Evolutionary conservation across 1,140 invertebrate species (phyloP), one percentile per base, ranked within the genome.

Genomic region (Drosophila saltans): DNA sequence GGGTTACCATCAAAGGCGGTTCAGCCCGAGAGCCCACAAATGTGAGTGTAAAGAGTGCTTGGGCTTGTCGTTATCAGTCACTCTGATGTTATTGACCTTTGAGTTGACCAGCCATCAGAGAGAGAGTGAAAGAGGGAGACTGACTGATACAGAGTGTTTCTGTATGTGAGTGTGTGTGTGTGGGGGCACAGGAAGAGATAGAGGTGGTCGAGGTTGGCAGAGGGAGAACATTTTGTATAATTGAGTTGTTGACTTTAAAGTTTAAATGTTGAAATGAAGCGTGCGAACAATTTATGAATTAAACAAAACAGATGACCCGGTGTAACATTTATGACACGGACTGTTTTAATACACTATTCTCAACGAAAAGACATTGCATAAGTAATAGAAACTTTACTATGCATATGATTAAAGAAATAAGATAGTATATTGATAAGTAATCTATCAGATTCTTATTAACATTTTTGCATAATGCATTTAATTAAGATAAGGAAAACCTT

Each of bases 31-130:
- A 64, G 26, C 9, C 16, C 28, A 10, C 36, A 21, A n/a, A 41
- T 58, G 60, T 36, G 30, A 10, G 5, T 24, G 40, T 41, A 30
- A 40, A 43, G 67, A 75, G 59, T 48, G 33, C 39, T 52, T 62
- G 8, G 43, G 40, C 48, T 30, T 21, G 39, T 40, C 45, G 48
- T 68, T 69, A 64, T 78, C 74, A 69, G 72, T 41, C 61, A 69
- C 36, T 16, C 6, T 5, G 16, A 65, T 66, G 82, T 70, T 86
- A 81, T 82, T 86, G 82, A 86, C 69, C 82, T 68, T 60, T 59
- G 40, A 16, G 9, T 30, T 28, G 28, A 57, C 26, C 26, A 40
- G 11, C 28, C 41, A 55, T 8, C 11, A 55, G 33, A 36, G 33
- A 36, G 33, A 41, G 16, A 21, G 9, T 2, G 58, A 40, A 9